Conservation (phyloP, 2,113 vertebrate genomes). For the Mola mola region DNA sequence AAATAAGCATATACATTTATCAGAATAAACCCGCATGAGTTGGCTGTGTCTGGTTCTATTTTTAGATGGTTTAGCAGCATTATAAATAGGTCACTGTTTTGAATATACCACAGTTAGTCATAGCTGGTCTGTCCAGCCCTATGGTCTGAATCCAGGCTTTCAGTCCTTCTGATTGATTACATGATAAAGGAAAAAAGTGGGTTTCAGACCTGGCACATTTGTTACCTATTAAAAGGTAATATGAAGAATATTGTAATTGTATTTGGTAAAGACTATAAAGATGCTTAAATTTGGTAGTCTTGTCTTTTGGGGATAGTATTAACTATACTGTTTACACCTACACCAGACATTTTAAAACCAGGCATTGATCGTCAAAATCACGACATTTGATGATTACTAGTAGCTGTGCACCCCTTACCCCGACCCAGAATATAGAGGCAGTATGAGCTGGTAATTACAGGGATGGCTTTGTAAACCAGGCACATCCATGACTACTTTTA, state of each 20-base stretch:
- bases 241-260: neutral
- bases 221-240: neutral
- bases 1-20: neutral
- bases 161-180: slow-evolving; percentile 1
- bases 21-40: neutral
- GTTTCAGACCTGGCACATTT: neutral
- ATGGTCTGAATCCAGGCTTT: neutral
- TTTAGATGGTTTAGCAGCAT: neutral
- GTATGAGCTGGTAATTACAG: slow-evolving; percentile 73
- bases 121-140: neutral
- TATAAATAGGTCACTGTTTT: neutral
- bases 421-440: slow-evolving; percentile 54
- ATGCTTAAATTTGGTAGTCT: neutral
- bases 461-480: slow-evolving; percentile 69
- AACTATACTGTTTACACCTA: slow-evolving; percentile 2
- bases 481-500: slow-evolving; percentile 78
- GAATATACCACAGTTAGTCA: neutral
- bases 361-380: slow-evolving; percentile 17
- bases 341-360: neutral
- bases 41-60: neutral
- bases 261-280: neutral
- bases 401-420: slow-evolving; percentile 50
- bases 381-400: slow-evolving; percentile 3
- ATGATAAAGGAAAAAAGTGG: neutral
- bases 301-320: neutral